Base-by-base conservation (phyloP, 1,140 invertebrate genomes). In the Lethrus apterus region DNA sequence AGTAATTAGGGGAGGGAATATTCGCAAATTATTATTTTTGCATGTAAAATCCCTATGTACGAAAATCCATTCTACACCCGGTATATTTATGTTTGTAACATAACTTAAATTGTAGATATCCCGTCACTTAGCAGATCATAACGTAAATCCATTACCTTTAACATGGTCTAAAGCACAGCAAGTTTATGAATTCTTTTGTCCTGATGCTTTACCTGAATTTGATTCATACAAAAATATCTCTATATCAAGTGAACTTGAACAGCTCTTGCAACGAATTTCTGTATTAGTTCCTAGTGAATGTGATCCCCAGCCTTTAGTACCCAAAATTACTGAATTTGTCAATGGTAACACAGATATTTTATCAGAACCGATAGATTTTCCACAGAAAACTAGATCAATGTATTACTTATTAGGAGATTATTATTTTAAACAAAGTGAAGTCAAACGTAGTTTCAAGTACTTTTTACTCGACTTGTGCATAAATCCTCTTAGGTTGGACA, bases 381-480 rank as follows among this genome's bases (percentile, higher is more conserved):
- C 65, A 2, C 32, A 49, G 18, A 62, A 60, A 56, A 52, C 63
- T 5, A 51, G 56, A 11, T 80, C 86, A 29, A 79, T 93, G 32
- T 96, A 88, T 65, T 96, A 93, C 64, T 70, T 95, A 2, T 66
- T 96, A 21, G 93, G 81, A 4, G 93, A 96, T 71, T 91, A 86
- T 71, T 84, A 94, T 67, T 93, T 95, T 60, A 97, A 96, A 68
- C 74, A 71, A 56, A 84, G 83, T 51, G 88, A 87, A 47, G 81
- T 83, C 41, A 51, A 24, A 19, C 45, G 54, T 10, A 85, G 89
- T 2, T 76, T 87, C 4, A 80, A 84, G 53, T 92, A 85, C 68
- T 94, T 92, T 62, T 71, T 83, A 18, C 67, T 84, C 45, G 93
- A 96, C 72, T 68, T 96, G 0, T 82, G 85, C 44, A 68, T 86